Percentiles rank a stretch among this genome's conserved stretches.
Conservation (phyloP, 2,113 vertebrate species). For the Cygnus atratus region DNA sequence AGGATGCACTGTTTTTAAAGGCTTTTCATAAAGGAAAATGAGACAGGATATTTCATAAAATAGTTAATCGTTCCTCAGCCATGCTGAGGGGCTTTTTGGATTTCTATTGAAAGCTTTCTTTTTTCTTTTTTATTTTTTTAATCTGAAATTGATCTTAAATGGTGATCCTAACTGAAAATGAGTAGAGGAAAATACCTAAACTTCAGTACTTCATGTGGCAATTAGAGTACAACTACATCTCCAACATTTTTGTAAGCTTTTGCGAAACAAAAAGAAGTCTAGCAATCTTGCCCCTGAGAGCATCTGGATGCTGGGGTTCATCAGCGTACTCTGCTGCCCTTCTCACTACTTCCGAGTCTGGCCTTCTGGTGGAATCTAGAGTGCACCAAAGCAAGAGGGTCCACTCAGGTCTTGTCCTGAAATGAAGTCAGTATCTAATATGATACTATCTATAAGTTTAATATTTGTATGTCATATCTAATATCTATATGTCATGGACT, state of each 20-base stretch:
- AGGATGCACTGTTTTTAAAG: not conserved
- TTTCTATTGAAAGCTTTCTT: not conserved
- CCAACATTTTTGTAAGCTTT: not conserved
- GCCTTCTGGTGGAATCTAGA: not conserved
- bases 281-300: not conserved
- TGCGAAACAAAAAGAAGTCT: not conserved
- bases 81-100: not conserved
- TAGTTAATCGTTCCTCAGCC: fast-evolving
- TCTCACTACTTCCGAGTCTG: not conserved
- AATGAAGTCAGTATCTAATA: not conserved
- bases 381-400: not conserved
- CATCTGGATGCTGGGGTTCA: not conserved
- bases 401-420: not conserved
- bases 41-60: not conserved
- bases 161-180: not conserved
- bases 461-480: too few species aligned
- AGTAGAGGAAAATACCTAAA: not conserved
- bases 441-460: too few species aligned
- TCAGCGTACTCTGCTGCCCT: not conserved
- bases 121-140: not conserved
- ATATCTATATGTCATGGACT: too few species aligned
- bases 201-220: not conserved
- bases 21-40: not conserved
- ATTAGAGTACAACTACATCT: not conserved
- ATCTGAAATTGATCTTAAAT: not conserved